phyloP scores from a whole-genome alignment of 1,140 invertebrate genomes.

The Uloborus diversus region DNA sequence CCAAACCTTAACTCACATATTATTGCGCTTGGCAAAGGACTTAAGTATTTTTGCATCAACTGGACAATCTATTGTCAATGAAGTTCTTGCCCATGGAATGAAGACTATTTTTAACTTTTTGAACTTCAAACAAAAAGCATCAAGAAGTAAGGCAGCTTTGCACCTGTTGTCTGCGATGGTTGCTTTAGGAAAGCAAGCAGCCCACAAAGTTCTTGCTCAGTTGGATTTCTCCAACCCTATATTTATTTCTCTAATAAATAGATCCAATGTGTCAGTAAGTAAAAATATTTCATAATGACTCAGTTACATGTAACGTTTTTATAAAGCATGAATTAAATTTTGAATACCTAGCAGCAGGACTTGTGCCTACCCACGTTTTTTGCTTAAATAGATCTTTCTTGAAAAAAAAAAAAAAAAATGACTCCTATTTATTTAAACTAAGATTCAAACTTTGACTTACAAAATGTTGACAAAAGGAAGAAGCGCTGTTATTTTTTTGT shows the following conservation, averaged over 20 bases:
- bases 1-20: conserved; percentile 25
- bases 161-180: conserved; percentile 76
- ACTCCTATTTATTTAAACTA: too few species aligned
- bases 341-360: too few species aligned
- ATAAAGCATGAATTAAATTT: too few species aligned
- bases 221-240: conserved; percentile 73
- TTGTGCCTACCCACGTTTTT: too few species aligned
- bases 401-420: too few species aligned
- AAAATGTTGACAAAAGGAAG: too few species aligned
- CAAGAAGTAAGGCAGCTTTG: conserved; percentile 61
- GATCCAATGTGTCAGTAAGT: conserved; percentile 70
- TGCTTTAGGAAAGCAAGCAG: conserved; percentile 73
- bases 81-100: conserved; percentile 21
- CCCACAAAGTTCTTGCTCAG: conserved; percentile 75
- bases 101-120: conserved; percentile 19
- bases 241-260: conserved; percentile 65
- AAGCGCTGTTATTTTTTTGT: too few species aligned
- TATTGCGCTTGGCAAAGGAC: conserved; percentile 39
- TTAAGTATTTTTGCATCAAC: background rate
- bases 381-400: too few species aligned
- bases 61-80: conserved; percentile 28
- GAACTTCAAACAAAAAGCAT: background rate
- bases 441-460: too few species aligned
- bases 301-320: too few species aligned
- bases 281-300: too few species aligned